Evolutionary conservation across 2,113 vertebrate genomes (phyloP).

Genomic region (Heterochromis multidens): DNA sequence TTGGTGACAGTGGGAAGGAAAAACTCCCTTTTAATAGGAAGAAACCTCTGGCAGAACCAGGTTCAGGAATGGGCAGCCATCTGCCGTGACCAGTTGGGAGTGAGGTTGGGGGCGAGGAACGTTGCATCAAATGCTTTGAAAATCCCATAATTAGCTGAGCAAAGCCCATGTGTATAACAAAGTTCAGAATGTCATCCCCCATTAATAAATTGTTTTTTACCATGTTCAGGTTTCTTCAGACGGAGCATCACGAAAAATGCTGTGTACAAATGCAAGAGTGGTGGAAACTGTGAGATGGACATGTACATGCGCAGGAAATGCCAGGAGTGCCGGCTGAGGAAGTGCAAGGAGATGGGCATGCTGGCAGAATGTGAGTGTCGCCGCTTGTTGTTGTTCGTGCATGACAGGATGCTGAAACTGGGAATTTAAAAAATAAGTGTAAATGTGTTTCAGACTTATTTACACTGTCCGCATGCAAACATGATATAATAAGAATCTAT

Average conservation of each 20-base stretch:
- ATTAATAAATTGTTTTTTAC: too few species aligned
- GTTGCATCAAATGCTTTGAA: neutral
- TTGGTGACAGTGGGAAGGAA: neutral
- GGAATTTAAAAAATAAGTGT: neutral
- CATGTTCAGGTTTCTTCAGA: constrained; percentile 89
- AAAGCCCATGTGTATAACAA: neutral
- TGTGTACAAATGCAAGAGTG: constrained; percentile 96
- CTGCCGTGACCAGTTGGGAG: fast-evolving
- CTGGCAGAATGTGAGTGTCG: constrained; percentile 94
- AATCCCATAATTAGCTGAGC: neutral
- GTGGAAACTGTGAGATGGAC: constrained; percentile 98
- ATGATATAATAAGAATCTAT: too few species aligned
- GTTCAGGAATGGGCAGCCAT: fast-evolving
- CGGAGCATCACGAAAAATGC: constrained; percentile 99
- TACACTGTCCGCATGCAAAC: neutral
- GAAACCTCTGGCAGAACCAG: neutral
- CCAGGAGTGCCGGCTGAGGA: constrained; percentile 93
- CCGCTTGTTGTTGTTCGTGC: neutral
- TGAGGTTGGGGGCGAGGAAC: neutral
- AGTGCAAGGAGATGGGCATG: constrained; percentile 98
- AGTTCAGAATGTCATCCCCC: neutral
- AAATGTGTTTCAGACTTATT: neutral
- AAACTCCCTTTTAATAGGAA: neutral
- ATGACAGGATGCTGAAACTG: neutral
- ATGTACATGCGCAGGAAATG: constrained; percentile 99